Base-by-base conservation (phyloP, 64 coral and sea anemone genomes). In the Catalaphyllia jardinei region DNA sequence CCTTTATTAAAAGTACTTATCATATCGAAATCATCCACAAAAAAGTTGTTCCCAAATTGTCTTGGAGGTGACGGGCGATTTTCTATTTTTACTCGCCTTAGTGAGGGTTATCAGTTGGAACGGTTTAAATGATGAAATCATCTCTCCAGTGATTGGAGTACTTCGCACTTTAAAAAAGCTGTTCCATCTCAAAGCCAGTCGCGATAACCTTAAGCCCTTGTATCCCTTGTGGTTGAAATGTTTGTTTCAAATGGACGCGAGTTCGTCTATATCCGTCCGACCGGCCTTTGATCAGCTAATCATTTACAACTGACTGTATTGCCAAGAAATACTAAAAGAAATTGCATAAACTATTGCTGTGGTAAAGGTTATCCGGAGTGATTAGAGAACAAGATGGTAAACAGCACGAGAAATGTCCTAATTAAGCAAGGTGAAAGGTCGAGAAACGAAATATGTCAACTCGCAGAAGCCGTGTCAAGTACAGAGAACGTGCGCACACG, bases 111-210 rank as follows among this genome's bases (percentile, higher is more conserved):
- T 83, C 80, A 65, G 80, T 42, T 12, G 31, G 11, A 83, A 65
- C 61, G 19, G 25, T 83, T 85, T 52, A 85, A 24, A 4, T 29
- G 65, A 85, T 85, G 62, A 52, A 46, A 85, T 27, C 35, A 83
- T 83, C 80, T 42, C 31, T 22, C 16, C 25, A 2, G 3, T 13
- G 60, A 85, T 71, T 85, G 81, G 60, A 64, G 22, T 71, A 51
- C 81, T 85, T 85, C 11, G 18, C 81, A 71, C 63, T 85, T 71
- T 10, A 71, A 71, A 71, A 69, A 85, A 67, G 81, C 39, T 85
- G 81, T 71, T 25, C 15, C 39, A 71, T 50, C 31, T 72, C 62
- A 85, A 85, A 67, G 24, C n/a, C 11, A 71, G 81, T 17, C 27
- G 71, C 19, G 81, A 71, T 24, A 83, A 42, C 80, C 79, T 49